These are phyloP conservation scores for Campodea augens DNA, from an alignment of 1,140 invertebrate species.

Conservation along the genomic window DNA sequence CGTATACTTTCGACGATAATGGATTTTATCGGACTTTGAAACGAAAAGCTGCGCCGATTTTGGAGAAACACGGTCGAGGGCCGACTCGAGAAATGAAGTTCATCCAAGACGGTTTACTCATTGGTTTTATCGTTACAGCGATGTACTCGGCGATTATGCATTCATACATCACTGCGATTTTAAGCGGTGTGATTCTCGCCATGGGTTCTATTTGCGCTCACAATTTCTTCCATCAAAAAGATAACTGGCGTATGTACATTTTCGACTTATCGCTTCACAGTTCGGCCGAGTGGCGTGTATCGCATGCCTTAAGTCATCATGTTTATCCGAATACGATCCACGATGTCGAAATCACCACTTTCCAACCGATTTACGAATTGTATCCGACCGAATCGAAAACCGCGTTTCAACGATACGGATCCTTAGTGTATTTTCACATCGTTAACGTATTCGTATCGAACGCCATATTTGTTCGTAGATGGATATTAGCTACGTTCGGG, in stretches of 20 bases:
- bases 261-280: slow-evolving; percentile 46
- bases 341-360: slow-evolving; percentile 48
- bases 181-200: slow-evolving; percentile 32
- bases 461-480: slow-evolving; percentile 19
- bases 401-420: slow-evolving; percentile 22
- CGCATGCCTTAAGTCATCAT: slow-evolving; percentile 59
- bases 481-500: slow-evolving; percentile 5
- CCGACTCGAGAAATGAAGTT: background rate
- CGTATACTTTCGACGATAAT: slow-evolving; percentile 42
- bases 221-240: slow-evolving; percentile 61
- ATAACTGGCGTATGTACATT: slow-evolving; percentile 65
- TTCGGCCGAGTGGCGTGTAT: slow-evolving; percentile 50
- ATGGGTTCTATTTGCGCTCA: slow-evolving; percentile 40
- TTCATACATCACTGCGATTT: slow-evolving; percentile 14
- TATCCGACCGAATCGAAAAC: slow-evolving; percentile 34
- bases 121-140: background rate
- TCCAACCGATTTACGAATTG: slow-evolving; percentile 48
- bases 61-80: slow-evolving; percentile 17
- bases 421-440: slow-evolving; percentile 29
- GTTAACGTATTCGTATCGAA: slow-evolving; percentile 27
- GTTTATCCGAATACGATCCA: slow-evolving; percentile 55
- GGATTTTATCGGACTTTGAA: slow-evolving; percentile 47
- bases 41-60: slow-evolving; percentile 27
- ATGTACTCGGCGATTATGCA: background rate
- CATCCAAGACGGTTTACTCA: background rate